phyloP scores from a whole-genome alignment of 2,113 vertebrate species.

The Eonycteris spelaea region DNA sequence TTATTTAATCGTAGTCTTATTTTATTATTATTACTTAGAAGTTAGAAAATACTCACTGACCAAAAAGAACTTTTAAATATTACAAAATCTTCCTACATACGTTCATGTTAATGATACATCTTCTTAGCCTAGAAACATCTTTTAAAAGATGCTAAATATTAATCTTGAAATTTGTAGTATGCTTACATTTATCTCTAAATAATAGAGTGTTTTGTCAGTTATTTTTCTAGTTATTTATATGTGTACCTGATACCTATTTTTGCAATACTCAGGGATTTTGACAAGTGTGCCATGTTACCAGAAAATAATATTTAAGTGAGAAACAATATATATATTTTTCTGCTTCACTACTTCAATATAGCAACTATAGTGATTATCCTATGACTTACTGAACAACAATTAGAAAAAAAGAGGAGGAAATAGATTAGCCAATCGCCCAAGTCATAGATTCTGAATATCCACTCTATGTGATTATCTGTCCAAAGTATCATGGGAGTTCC shows the following conservation, averaged over 20 bases:
- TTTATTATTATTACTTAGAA: neutral
- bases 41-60: neutral
- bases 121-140: neutral
- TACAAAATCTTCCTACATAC: neutral
- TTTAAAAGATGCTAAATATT: neutral
- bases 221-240: conserved; percentile 40
- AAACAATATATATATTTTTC: neutral
- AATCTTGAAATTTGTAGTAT: neutral
- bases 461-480: neutral
- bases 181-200: conserved; percentile 31
- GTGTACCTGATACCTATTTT: conserved; percentile 26
- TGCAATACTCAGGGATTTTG: conserved; percentile 22
- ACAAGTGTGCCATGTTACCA: conserved; percentile 26
- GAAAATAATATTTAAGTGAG: conserved; percentile 27
- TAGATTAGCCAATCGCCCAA: neutral
- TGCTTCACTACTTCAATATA: neutral
- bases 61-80: neutral
- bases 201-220: conserved; percentile 33
- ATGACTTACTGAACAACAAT: conserved; percentile 1
- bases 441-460: neutral
- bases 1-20: neutral
- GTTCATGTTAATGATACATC: neutral
- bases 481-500: neutral
- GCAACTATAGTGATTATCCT: neutral
- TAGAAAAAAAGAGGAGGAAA: conserved; percentile 39